A percentile compares a stretch with the other conserved stretches of the same genome.
Conservation (phyloP, 2,797 vertebrate species). For the Diceros bicornis region DNA sequence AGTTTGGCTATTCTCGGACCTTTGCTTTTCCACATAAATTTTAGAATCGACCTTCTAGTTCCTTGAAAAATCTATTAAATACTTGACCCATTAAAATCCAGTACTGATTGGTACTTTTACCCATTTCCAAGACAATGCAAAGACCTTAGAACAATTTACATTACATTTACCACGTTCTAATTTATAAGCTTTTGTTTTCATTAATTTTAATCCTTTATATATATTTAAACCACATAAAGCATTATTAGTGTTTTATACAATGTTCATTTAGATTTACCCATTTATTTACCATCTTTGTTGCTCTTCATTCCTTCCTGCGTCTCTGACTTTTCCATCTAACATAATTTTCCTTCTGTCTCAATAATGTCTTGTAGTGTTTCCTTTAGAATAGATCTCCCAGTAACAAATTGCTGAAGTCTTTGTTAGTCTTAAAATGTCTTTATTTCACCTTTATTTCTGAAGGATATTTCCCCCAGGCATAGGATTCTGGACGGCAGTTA, state of each 20-base stretch:
- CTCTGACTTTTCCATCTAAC: constrained; percentile 11
- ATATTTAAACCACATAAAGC: constrained; percentile 26
- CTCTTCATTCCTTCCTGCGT: neutral
- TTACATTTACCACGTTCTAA: neutral
- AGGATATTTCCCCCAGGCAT: neutral
- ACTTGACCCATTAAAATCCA: neutral
- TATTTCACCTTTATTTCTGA: neutral
- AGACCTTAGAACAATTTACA: constrained; percentile 16
- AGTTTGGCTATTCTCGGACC: neutral
- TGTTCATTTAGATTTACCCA: neutral
- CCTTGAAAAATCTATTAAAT: neutral
- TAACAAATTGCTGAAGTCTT: constrained; percentile 32
- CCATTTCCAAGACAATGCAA: constrained; percentile 8
- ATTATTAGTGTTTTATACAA: neutral
- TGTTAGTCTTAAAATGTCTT: constrained; percentile 14
- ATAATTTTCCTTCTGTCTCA: constrained; percentile 25
- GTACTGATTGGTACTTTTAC: neutral
- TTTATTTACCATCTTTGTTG: neutral
- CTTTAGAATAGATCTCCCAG: neutral
- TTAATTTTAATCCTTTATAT: constrained; percentile 27
- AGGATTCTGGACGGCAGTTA: neutral
- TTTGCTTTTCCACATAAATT: neutral
- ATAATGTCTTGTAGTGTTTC: neutral
- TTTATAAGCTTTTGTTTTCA: neutral
- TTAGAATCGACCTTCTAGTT: neutral